These are phyloP conservation scores for Pogonomyrmex californicus DNA, from an alignment of 1,140 invertebrate genomes.

Conservation along the genomic window DNA sequence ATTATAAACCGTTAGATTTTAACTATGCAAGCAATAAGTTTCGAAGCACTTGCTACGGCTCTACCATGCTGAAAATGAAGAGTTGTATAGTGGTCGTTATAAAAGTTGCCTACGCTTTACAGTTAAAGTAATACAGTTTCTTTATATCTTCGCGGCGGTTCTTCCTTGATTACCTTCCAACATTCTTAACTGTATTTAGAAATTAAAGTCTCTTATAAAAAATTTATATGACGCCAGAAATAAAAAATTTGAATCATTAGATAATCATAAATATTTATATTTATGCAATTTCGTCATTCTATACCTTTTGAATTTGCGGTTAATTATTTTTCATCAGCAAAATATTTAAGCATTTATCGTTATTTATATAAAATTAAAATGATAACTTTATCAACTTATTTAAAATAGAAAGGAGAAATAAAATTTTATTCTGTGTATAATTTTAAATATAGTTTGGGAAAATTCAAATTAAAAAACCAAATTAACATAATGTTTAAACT, in stretches of 20 bases:
- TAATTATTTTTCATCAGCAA: neutral
- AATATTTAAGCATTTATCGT: neutral
- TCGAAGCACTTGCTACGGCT: neutral
- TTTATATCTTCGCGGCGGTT: constrained; percentile 51
- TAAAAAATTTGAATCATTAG: constrained; percentile 32
- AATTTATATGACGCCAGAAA: constrained; percentile 8
- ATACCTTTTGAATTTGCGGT: neutral
- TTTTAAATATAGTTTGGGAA: neutral
- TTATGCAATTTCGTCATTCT: neutral
- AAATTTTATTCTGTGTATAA: neutral
- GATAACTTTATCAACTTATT: neutral
- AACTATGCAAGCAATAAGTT: neutral
- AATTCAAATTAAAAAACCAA: neutral
- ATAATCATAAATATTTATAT: constrained; percentile 8
- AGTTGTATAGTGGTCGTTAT: constrained; percentile 41
- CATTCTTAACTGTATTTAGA: constrained; percentile 62
- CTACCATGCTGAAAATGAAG: constrained; percentile 64
- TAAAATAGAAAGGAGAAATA: neutral
- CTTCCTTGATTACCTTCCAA: constrained; percentile 55
- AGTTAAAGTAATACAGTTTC: constrained; percentile 71
- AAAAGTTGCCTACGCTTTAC: constrained; percentile 69
- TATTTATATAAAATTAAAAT: neutral
- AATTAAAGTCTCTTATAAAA: constrained; percentile 47
- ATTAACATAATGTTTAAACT: neutral
- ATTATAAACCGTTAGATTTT: constrained; percentile 41